Base-by-base conservation (phyloP, 2,113 vertebrate species). In the Seriola rivoliana region DNA sequence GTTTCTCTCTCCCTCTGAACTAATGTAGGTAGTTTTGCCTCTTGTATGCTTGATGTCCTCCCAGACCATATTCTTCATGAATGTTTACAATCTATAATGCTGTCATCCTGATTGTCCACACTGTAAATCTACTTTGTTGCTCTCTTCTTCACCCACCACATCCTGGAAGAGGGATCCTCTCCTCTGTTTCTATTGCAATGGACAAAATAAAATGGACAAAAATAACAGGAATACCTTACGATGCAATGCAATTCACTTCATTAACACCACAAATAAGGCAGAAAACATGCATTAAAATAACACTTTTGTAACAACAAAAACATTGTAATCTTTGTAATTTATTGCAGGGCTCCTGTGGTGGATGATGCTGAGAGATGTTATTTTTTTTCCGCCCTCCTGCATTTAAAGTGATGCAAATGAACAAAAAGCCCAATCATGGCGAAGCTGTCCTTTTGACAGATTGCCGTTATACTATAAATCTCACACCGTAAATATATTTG, bases 401-500 rank as follows among this genome's bases (percentile, higher is more conserved):
- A 63, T 17, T 23, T 19, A 34, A 32, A 84, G 5, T 46, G 65
- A 80, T 77, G 70, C 1, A 79, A 81, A 76, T 48, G 19, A 63
- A 60, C 23, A 19, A 67, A 78, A 70, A 29, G 19, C 4, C 8
- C 16, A 60, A 25, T 73, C 71, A 58, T 3, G 7, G 32, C 1
- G 13, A 12, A 57, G 50, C 69, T 23, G 38, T 67, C 73, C 40
- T 34, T 65, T 52, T 75, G 36, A 78, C 11, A 75, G 36, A 76
- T 34, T 16, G 52, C 63, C 13, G 68, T 46, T 34, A 57, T 46
- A 62, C 77, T 13, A 21, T 72, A 54, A 21, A 16, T 73, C n/a
- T 78, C 54, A 77, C 59, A 34, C 23, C 59, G 66, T 59, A 34
- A 80, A 79, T 44, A 84, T 52, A 48, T 81, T 34, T 42, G 25